Evolutionary conservation across 2,797 vertebrate genomes (phyloP), one percentile per base, ranked within the genome.

Genomic region (Syndactyla subalaris): DNA sequence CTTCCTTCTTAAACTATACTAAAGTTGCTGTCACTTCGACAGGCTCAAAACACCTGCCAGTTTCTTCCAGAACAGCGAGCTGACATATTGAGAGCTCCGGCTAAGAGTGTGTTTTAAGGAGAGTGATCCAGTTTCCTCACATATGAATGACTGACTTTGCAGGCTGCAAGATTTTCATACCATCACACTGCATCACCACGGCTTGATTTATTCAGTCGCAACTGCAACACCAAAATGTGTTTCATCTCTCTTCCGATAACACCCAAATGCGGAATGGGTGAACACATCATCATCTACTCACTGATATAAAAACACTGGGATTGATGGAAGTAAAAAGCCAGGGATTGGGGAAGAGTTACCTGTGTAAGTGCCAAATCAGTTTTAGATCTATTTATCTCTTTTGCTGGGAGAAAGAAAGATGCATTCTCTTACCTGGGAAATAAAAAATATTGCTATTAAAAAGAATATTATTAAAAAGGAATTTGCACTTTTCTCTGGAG

Each of bases 121-220:
- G 59, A 49, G 34, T 43, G 95, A 94, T 92, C 89, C 83, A 71
- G 58, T 90, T 95, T 92, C 87, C 78, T 94, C 80, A 54, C 21
- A 14, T 95, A 57, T 66, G 85, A 86, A 87, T 84, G 81, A 86
- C 81, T 93, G 92, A 61, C 82, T 97, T 81, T 0, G 0, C 85
- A 94, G 73, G 66, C 85, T 82, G 94, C 3, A 21, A 90, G 86
- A 86, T 95, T 94, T 96, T 95, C 87, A 67, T 93, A 89, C 70
- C 85, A 86, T 92, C 85, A 89, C 84, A 61, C 88, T 72, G 52
- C 85, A 89, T 89, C 86, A 49, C 77, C 0, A 13, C 30, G 29
- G 70, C 66, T 67, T 96, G 95, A 97, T 96, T 94, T 94, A 96
- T 93, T 93, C 96, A 92, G 83, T 18, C 92, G 55, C 10, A 17